These are phyloP conservation scores for Merops nubicus DNA, from an alignment of 2,113 vertebrate genomes.

Conservation along the genomic window DNA sequence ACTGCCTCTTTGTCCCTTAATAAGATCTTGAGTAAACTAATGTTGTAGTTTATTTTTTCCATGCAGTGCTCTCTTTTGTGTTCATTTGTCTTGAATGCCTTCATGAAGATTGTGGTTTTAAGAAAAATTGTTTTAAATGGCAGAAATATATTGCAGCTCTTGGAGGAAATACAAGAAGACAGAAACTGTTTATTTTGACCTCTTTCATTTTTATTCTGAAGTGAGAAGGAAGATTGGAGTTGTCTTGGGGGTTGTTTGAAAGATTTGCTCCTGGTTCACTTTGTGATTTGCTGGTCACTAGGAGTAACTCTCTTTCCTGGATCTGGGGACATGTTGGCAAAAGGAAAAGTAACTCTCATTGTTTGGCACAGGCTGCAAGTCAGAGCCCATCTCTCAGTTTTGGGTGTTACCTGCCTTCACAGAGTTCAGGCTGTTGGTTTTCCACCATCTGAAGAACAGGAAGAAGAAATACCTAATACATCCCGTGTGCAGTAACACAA, in stretches of 20 bases:
- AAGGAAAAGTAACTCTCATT: not conserved
- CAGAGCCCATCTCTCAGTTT: not conserved
- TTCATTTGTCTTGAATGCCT: not conserved
- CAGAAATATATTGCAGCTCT: not conserved
- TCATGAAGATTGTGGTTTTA: not conserved
- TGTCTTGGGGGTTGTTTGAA: not conserved
- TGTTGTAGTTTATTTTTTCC: not conserved
- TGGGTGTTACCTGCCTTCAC: not conserved
- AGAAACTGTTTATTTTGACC: slow-evolving; percentile 23
- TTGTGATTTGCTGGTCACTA: not conserved
- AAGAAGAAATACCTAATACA: slow-evolving; percentile 17
- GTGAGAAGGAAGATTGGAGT: not conserved
- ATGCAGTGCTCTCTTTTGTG: not conserved
- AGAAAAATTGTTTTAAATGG: slow-evolving; percentile 2
- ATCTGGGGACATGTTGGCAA: not conserved
- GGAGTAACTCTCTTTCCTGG: not conserved
- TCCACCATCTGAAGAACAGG: not conserved
- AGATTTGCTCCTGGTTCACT: not conserved
- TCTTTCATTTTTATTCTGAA: slow-evolving; percentile 11
- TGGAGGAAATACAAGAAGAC: not conserved
- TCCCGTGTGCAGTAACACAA: slow-evolving; percentile 2
- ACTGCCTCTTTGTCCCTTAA: not conserved
- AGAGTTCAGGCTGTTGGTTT: not conserved
- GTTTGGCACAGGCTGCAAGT: not conserved
- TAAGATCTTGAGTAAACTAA: not conserved